Percentiles rank a stretch among this genome's conserved stretches.
phyloP scores from a whole-genome alignment of 1,140 invertebrate species.

The Himalopsyche phryganea region DNA sequence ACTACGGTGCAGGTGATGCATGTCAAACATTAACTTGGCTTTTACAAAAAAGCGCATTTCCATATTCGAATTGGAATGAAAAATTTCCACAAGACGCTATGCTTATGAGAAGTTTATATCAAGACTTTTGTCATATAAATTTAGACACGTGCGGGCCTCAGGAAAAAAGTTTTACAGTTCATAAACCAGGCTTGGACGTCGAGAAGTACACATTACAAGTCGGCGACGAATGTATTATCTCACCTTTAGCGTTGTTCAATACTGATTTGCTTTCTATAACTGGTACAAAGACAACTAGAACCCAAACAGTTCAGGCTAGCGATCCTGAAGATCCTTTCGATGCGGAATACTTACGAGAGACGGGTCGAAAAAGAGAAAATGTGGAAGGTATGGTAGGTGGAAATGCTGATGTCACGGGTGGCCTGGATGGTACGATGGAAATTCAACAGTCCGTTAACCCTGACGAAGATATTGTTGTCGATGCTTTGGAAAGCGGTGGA shows the following conservation, averaged over 20 bases:
- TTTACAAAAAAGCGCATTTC: constrained; percentile 83
- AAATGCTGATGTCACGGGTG: constrained; percentile 59
- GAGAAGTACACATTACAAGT: constrained; percentile 78
- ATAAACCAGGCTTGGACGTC: constrained; percentile 66
- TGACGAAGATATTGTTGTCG: constrained; percentile 79
- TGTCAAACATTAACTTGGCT: constrained; percentile 84
- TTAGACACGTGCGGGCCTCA: constrained; percentile 81
- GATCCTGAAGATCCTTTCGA: constrained; percentile 93
- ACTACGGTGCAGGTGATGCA: constrained; percentile 88
- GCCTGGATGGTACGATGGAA: constrained; percentile 57
- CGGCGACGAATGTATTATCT: constrained; percentile 90
- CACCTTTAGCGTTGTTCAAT: constrained; percentile 83
- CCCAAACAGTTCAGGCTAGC: constrained; percentile 70
- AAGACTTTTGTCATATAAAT: constrained; percentile 88
- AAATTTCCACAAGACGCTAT: constrained; percentile 67
- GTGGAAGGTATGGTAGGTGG: constrained; percentile 35
- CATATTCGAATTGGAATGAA: constrained; percentile 75
- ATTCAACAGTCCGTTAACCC: constrained; percentile 45
- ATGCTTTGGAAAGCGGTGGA: constrained; percentile 63
- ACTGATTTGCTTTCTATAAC: constrained; percentile 86
- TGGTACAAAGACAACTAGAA: constrained; percentile 66
- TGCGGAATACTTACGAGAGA: constrained; percentile 86
- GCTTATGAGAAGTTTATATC: constrained; percentile 80
- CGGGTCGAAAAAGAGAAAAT: constrained; percentile 63
- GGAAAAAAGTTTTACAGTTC: constrained; percentile 74